Conservation (phyloP, 2,888 invertebrate species). For the Oegoconia quadripuncta region DNA sequence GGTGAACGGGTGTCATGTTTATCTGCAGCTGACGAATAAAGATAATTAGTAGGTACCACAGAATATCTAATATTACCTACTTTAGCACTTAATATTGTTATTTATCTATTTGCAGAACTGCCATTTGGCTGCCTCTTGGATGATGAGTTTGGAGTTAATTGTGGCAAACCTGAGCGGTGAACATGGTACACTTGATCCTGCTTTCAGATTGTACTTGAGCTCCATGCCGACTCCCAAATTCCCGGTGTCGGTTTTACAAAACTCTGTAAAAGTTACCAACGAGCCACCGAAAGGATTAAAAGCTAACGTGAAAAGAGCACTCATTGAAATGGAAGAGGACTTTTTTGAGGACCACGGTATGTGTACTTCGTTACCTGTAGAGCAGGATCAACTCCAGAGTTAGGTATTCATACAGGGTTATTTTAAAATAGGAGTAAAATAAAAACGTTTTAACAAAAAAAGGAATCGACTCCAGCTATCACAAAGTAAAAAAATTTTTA, state of each 20-base stretch:
- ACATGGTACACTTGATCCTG: constrained; percentile 80
- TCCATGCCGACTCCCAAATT: constrained; percentile 93
- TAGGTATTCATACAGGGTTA: no score
- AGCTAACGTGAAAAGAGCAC: constrained; percentile 91
- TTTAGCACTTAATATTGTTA: no score
- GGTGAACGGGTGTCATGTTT: no score
- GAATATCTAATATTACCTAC: no score
- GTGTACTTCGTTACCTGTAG: background rate
- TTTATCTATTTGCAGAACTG: constrained; percentile 85
- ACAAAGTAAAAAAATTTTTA: no score
- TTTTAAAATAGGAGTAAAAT: no score
- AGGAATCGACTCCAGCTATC: no score
- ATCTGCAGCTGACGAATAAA: no score
- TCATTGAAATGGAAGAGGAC: constrained; percentile 86
- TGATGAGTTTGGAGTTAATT: constrained; percentile 89
- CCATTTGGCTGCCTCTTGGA: constrained; percentile 96
- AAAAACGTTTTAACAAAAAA: no score
- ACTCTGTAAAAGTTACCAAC: constrained; percentile 95
- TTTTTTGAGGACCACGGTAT: constrained; percentile 90
- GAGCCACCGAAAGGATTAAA: constrained; percentile 95
- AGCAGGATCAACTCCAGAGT: no score
- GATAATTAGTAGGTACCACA: no score
- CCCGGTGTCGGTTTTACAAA: constrained; percentile 94
- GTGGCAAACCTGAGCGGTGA: constrained; percentile 86
- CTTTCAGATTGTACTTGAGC: constrained; percentile 91